These are phyloP conservation scores for Mus caroli DNA, from an alignment of 2,797 vertebrate species.

Conservation along the genomic window DNA sequence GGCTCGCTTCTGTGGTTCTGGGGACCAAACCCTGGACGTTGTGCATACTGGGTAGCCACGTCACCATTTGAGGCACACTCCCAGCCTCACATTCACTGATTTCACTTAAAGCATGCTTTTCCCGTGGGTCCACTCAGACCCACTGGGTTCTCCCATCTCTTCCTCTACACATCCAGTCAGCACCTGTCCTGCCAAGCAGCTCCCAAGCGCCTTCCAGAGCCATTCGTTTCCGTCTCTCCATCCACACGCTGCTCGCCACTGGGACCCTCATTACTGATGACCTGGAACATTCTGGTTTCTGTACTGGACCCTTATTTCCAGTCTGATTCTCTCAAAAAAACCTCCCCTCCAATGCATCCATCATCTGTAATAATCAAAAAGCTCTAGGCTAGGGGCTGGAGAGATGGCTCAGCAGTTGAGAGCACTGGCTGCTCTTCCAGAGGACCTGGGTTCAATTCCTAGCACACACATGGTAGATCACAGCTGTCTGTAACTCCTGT, in stretches of 20 bases:
- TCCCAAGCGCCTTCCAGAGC: neutral
- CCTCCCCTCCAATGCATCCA: neutral
- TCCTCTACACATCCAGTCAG: too few species aligned
- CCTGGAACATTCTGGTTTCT: neutral
- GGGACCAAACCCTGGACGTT: neutral
- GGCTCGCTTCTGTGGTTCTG: neutral
- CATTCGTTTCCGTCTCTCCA: neutral
- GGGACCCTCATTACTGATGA: neutral
- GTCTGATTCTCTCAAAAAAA: neutral
- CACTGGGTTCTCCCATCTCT: neutral
- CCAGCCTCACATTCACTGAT: neutral
- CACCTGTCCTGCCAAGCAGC: neutral
- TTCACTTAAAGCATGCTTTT: neutral
- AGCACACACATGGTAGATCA: neutral
- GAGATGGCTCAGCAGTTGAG: neutral
- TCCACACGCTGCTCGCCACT: neutral
- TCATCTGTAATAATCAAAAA: neutral
- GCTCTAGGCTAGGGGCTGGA: neutral
- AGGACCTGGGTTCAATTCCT: neutral
- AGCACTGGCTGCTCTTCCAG: neutral
- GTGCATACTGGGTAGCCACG: neutral
- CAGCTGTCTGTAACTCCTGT: neutral
- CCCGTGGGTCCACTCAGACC: neutral
- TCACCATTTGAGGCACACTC: neutral
- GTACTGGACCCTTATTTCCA: neutral